Base-by-base conservation (phyloP, 1,140 invertebrate genomes). In the Anadara kagoshimensis region DNA sequence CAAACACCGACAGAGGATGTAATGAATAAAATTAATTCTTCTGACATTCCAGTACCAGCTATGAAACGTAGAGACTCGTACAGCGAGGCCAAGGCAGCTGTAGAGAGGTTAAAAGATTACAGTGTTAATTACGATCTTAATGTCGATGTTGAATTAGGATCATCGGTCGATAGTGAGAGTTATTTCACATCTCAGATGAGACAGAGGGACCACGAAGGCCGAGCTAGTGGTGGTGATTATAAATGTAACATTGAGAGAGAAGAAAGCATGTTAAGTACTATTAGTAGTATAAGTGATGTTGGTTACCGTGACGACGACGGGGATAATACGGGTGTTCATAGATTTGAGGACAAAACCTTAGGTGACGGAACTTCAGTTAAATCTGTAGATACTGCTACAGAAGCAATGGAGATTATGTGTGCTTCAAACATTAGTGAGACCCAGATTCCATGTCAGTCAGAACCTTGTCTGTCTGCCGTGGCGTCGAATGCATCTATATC, bases 101-200 rank as follows among this genome's bases (percentile, higher is more conserved):
- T 72, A 1, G 80, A 84, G 29, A 69, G 82, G 44, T 66, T 86
- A 10, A 75, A 82, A 59, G 85, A 86, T 36, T 86, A 86, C 65
- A 86, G 86, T 62, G 29, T 36, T 36, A 36, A 36, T 36, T 36
- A 36, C 7, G 84, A 86, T 44, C 81, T 83, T 18, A 81, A 76
- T 69, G 54, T 86, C 26, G 77, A 80, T 26, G 69, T 78, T 36
- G 87, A 87, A 43, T 58, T 88, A 1, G 82, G 85, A 3, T 87
- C 86, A 26, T 87, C 85, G 2, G 82, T 80, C 5, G 87, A 87
- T 51, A 86, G 84, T 72, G 83, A 85, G 62, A 78, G 78, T 75
- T 58, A 81, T 20, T 71, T 73, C 44, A 73, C 54, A 24, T 75
- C 66, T 11, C 66, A 75, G 26, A 68, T 73, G 45, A 29, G 47